A percentile compares a stretch with the other conserved stretches of the same genome.
Conservation (phyloP, 35 echinoderm and acorn worm species). For the Ophiothrix spiculata region DNA sequence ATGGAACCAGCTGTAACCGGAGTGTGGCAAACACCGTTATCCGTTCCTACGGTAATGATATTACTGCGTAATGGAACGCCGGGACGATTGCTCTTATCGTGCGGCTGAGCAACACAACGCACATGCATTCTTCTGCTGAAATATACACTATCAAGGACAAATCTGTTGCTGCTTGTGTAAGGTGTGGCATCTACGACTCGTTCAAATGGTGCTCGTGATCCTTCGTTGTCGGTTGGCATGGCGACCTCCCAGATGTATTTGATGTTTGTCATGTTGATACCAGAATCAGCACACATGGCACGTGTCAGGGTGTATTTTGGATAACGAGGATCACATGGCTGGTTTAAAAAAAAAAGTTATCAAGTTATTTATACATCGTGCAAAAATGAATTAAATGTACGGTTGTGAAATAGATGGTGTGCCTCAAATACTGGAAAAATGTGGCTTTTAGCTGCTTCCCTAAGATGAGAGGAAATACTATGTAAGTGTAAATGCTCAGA, state of each 20-base stretch:
- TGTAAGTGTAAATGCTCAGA: no score
- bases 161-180: conserved; percentile 68
- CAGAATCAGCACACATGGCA: conserved; percentile 66
- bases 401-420: no score
- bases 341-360: conserved; percentile 16
- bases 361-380: neutral
- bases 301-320: conserved; percentile 87
- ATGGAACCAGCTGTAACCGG: conserved; percentile 78
- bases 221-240: conserved; percentile 83
- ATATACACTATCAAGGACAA: conserved; percentile 93
- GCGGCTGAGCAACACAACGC: conserved; percentile 81
- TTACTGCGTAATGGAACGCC: conserved; percentile 87
- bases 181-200: conserved; percentile 83
- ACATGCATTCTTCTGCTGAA: conserved; percentile 91
- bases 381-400: neutral
- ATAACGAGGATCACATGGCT: conserved; percentile 92
- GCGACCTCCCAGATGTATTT: conserved; percentile 93
- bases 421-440: no score
- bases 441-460: no score
- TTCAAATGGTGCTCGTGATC: conserved; percentile 84
- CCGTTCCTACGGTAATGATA: conserved; percentile 83
- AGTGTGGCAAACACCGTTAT: conserved; percentile 97
- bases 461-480: no score
- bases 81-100: conserved; percentile 71
- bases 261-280: conserved; percentile 89